Conservation (phyloP, 1,140 invertebrate species). For the Oryctes rhinoceros region DNA sequence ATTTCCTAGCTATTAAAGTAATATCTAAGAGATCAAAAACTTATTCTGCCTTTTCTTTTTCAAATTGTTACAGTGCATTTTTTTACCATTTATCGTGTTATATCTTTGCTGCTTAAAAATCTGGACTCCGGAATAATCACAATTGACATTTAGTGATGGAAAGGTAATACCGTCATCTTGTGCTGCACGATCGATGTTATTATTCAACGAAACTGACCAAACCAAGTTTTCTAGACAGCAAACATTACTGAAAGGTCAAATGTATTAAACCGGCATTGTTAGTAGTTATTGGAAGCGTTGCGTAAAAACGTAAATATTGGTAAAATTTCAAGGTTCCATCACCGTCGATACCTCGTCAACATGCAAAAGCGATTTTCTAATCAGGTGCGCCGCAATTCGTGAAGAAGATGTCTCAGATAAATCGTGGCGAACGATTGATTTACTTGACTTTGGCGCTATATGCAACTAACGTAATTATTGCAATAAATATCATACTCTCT, state of each 20-base stretch:
- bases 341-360: no score
- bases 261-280: neutral
- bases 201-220: neutral
- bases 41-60: no score
- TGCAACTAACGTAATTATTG: no score
- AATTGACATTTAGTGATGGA: neutral
- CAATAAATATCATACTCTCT: no score
- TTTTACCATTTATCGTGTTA: no score
- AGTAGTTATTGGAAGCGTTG: neutral
- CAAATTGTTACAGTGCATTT: no score
- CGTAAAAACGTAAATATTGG: slow-evolving; percentile 10
- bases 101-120: neutral
- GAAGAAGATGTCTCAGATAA: slow-evolving; percentile 13
- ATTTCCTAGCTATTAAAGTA: no score
- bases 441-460: no score
- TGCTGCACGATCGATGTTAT: neutral
- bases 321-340: neutral
- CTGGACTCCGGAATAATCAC: neutral
- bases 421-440: neutral
- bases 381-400: slow-evolving; percentile 2
- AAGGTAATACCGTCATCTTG: neutral
- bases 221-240: slow-evolving; percentile 4
- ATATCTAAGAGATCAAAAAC: no score
- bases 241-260: slow-evolving; percentile 4
- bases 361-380: neutral